These are phyloP conservation scores for Canis aureus DNA, from an alignment of 2,113 vertebrate species.

Conservation along the genomic window DNA sequence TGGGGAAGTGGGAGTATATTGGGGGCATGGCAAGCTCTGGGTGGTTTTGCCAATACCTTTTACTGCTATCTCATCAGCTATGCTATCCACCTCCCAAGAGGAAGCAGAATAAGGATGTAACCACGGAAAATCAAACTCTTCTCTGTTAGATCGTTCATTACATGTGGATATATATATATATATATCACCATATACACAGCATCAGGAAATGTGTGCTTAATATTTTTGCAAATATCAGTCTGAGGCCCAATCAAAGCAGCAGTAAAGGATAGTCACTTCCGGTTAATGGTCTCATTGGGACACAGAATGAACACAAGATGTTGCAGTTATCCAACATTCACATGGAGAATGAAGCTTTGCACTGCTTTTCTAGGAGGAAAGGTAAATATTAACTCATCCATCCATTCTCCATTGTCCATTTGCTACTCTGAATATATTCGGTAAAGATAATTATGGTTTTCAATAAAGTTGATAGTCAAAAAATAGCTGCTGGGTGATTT, in stretches of 20 bases:
- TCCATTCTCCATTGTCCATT: not conserved
- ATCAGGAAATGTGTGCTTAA: not conserved
- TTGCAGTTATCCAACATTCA: not conserved
- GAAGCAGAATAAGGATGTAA: not conserved
- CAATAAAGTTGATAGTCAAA: not conserved
- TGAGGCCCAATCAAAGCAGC: not conserved
- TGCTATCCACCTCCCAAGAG: not conserved
- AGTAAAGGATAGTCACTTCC: not conserved
- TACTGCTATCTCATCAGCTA: not conserved
- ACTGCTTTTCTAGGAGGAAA: not conserved
- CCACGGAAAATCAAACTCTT: conserved; percentile 35
- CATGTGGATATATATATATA: not conserved
- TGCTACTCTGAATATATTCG: not conserved
- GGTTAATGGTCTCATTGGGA: not conserved
- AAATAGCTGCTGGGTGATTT: not conserved
- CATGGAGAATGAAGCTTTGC: not conserved
- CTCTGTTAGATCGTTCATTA: not conserved
- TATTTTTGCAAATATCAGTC: not conserved
- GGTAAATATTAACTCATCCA: not conserved
- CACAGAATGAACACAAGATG: not conserved
- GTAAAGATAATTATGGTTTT: not conserved
- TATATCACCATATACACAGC: not conserved
- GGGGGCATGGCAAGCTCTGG: not conserved
- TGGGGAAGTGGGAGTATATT: not conserved
- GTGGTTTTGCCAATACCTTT: not conserved